Conservation (phyloP, 2,113 vertebrate species). For the Platysteira castanea region DNA sequence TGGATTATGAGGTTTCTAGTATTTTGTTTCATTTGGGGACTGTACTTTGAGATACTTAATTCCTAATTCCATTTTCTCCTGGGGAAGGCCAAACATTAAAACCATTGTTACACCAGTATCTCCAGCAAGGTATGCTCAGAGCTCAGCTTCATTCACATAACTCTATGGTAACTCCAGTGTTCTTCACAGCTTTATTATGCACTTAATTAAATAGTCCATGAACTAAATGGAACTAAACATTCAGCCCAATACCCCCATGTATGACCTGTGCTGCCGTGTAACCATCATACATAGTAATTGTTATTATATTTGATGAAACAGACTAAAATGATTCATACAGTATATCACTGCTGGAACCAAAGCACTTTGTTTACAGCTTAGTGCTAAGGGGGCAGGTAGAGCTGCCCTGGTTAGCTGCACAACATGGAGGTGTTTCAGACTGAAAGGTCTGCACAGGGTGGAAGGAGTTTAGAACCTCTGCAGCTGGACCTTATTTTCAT, state of each 20-base stretch:
- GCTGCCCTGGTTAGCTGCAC: accelerated
- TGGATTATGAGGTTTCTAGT: background rate
- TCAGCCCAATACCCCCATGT: background rate
- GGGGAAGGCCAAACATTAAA: background rate
- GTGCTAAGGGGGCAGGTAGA: background rate
- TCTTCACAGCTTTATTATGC: background rate
- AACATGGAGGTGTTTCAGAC: background rate
- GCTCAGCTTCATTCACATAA: background rate
- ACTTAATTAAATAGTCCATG: background rate
- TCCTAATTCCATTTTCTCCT: background rate
- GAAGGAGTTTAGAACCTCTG: background rate
- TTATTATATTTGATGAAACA: background rate
- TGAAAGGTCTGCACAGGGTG: background rate
- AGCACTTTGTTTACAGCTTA: background rate
- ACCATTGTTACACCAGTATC: background rate
- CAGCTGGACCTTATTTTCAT: background rate
- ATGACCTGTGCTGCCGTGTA: background rate
- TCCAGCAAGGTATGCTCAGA: background rate
- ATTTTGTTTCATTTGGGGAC: background rate
- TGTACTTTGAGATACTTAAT: background rate
- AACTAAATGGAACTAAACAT: background rate
- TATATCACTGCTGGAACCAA: background rate
- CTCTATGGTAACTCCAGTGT: background rate
- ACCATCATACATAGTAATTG: background rate
- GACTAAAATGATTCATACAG: background rate